These are phyloP conservation scores for Pantala flavescens DNA, from an alignment of 1,140 invertebrate genomes.

Conservation along the genomic window DNA sequence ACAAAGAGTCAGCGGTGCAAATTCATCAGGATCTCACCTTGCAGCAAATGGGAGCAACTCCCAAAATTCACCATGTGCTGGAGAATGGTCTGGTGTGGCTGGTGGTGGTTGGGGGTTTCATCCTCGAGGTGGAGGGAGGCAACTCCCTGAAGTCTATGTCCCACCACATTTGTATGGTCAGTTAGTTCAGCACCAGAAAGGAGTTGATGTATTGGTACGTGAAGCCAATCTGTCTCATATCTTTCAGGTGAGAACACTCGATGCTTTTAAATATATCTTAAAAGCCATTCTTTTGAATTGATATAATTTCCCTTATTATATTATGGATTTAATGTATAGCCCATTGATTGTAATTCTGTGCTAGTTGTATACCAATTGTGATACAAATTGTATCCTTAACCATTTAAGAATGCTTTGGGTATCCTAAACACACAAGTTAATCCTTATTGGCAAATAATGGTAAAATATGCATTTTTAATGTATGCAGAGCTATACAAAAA, in stretches of 20 bases:
- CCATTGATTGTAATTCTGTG: too few relatives aligned
- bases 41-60: not conserved
- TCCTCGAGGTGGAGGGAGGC: slow-evolving; percentile 30
- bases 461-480: too few relatives aligned
- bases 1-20: slow-evolving; percentile 39
- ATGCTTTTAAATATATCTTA: too few relatives aligned
- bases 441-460: too few relatives aligned
- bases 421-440: too few relatives aligned
- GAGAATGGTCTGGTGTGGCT: slow-evolving; percentile 22
- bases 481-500: too few relatives aligned
- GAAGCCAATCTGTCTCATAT: slow-evolving; percentile 22
- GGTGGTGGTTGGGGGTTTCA: not conserved
- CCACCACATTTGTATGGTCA: slow-evolving; percentile 84
- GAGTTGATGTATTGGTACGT: slow-evolving; percentile 50
- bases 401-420: too few relatives aligned
- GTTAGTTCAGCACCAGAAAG: slow-evolving; percentile 64
- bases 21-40: slow-evolving; percentile 12
- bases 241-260: slow-evolving; percentile 2
- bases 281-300: too few relatives aligned
- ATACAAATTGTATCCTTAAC: too few relatives aligned
- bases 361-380: too few relatives aligned
- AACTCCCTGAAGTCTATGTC: slow-evolving; percentile 51
- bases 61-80: not conserved
- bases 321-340: too few relatives aligned
- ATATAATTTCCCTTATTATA: too few relatives aligned